A percentile compares a stretch with the other conserved stretches of the same genome.
Conservation (phyloP, 2,888 invertebrate species). For the Tineola bisselliella region DNA sequence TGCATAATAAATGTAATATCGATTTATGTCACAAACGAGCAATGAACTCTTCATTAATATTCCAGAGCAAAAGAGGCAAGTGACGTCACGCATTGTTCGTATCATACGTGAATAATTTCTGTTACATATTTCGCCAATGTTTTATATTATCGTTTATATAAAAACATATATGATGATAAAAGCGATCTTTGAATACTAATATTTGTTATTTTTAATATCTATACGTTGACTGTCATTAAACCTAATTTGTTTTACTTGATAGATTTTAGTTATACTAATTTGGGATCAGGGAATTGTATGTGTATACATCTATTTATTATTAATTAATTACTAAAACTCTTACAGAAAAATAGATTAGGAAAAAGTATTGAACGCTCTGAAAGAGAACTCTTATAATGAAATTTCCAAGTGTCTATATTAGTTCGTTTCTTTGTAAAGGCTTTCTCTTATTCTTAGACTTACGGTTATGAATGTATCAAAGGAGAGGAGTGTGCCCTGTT, state of each 20-base stretch:
- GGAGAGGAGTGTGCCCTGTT: no score
- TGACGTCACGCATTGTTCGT: neutral
- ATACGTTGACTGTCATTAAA: no score
- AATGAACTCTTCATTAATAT: neutral
- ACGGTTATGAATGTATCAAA: no score
- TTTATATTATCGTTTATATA: neutral
- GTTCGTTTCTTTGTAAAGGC: neutral
- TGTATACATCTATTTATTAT: no score
- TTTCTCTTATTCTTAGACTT: neutral
- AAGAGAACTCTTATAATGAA: neutral
- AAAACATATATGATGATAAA: no score
- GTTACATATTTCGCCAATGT: neutral
- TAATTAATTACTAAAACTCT: neutral
- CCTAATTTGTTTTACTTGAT: no score
- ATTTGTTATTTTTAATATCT: no score
- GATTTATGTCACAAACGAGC: neutral
- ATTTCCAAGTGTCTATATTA: constrained; percentile 2
- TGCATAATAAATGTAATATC: neutral
- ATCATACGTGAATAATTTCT: neutral
- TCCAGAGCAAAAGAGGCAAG: neutral
- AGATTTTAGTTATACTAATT: no score
- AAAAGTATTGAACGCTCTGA: neutral
- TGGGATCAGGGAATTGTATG: no score
- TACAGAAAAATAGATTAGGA: neutral
- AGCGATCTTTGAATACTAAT: no score